Base-by-base conservation (phyloP, 2,113 vertebrate species). In the Puntigrus tetrazona region DNA sequence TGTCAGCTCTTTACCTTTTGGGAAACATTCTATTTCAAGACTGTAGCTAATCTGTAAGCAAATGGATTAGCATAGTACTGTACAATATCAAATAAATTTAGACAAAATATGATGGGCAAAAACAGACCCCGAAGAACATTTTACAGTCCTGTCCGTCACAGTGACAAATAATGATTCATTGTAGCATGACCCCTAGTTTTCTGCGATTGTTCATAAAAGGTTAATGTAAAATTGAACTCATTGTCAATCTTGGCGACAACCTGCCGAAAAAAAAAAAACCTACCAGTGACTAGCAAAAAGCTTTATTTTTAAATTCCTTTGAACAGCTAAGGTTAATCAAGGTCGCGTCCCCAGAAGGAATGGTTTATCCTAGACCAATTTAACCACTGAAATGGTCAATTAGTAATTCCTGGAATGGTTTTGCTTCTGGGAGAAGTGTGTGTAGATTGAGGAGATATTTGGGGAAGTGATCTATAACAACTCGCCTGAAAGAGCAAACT, bases 131-230 rank as follows among this genome's bases (percentile, higher is more conserved):
- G 2, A 36, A 5, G 7, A 18, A 43, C 0, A 3, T 41, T 63
- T 45, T 59, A 63, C 57, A 79, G 36, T 25, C 43, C 14, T 25
- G 38, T 74, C 70, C 11, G 8, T 47, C 55, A 27, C n/a, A 18
- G n/a, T 61, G 34, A 79, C n/a, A 79, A 79, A 79, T 27, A 79
- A 43, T 79, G 34, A 79, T 79, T 79, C 63, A 79, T 38, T 79
- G 36, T 25, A 38, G 13, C 25, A 63, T n/a, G 61, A 61, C 6
- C 57, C 25, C 36, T 59, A 9, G 34, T 78, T 59, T 78, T 3
- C 22, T 1, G 13, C 47, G 59, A 59, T 38, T n/a, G 6, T 38
- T 45, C 77, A 29, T 63, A 43, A 63, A 63, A 79, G 13, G 34
- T 45, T 57, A n/a, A 1, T 27, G 22, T 6, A 6, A 74, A 25